Base-by-base conservation (phyloP, 2,888 invertebrate genomes). In the Smittia sp. region DNA sequence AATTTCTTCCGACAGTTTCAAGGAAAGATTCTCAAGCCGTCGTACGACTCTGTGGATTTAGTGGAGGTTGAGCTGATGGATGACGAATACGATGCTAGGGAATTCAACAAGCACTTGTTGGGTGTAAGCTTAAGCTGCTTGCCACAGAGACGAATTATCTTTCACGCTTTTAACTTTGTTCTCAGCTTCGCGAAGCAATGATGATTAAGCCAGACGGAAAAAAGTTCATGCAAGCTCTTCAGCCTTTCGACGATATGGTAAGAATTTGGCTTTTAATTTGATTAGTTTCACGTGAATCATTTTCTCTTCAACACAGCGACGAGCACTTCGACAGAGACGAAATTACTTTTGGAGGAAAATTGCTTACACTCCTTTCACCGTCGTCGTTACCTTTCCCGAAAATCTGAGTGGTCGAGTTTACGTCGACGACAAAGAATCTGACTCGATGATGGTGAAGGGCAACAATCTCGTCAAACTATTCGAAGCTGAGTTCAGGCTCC, bases 31-130 rank as follows among this genome's bases (percentile, higher is more conserved):
- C 80, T 89, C 70, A 92, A 92, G 79, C 91, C 91, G 1, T 90
- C 90, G 75, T 93, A 91, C 81, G 91, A 91, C 81, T 88, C 89
- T 76, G 89, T 93, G 15, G 92, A 92, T 79, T 83, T 93, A 79
- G 85, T 87, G n/a, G 92, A 93, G 81, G 87, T 92, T 62, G 92
- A 92, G 81, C 81, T 91, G 24, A 82, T 87, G 76, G 87, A 89
- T 78, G 84, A 85, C 76, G 85, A 85, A 66, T 79, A 80, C 32
- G 84, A 83, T 63, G 84, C 87, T 0, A 81, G 88, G 74, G 84
- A 85, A 72, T 87, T 87, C 76, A 84, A 84, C 73, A 38, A 9
- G 13, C 83, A 83, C 69, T 80, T 87, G 25, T 77, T 83, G 25
- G 83, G 83, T 77, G 85, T 87, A 76, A 78, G 77, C n/a, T n/a